phyloP scores from a whole-genome alignment of 1,140 invertebrate species.

The Trichonephila clavata region DNA sequence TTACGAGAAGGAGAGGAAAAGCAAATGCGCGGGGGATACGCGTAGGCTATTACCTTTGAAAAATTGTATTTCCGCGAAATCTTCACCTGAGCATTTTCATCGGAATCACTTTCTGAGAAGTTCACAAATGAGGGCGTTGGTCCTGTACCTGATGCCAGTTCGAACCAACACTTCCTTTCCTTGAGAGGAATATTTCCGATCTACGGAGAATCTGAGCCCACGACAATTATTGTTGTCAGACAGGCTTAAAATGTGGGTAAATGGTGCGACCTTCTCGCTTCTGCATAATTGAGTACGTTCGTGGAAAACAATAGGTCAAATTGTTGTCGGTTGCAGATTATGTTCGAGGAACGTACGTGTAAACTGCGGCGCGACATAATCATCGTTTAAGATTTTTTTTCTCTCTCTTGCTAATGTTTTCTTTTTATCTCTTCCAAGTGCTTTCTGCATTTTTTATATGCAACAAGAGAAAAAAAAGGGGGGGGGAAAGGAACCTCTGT shows the following conservation, averaged over 20 bases:
- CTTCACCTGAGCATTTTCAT: conserved; percentile 59
- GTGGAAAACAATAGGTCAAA: conserved; percentile 54
- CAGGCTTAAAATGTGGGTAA: conserved; percentile 60
- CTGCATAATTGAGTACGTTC: conserved; percentile 64
- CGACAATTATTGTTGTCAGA: conserved; percentile 61
- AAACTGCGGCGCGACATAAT: conserved; percentile 36
- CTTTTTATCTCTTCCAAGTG: background rate
- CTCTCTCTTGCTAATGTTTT: background rate
- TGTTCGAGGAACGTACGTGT: conserved; percentile 47
- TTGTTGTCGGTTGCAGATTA: conserved; percentile 32
- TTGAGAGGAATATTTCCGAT: conserved; percentile 31
- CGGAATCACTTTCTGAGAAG: conserved; percentile 38
- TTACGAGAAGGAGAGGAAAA: background rate
- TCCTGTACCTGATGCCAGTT: conserved; percentile 26
- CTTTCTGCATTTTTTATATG: too few species aligned
- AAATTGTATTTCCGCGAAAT: conserved; percentile 55
- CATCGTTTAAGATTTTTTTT: background rate
- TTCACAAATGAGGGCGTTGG: conserved; percentile 64
- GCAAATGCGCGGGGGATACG: conserved; percentile 7
- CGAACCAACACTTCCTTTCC: conserved; percentile 50
- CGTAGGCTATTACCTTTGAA: conserved; percentile 30
- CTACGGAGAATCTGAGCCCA: conserved; percentile 47
- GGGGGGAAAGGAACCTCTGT: too few species aligned
- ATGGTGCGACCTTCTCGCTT: conserved; percentile 68
- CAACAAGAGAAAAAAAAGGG: too few species aligned